Conservation (phyloP, 2,113 vertebrate genomes). For the Rallus limicola region DNA sequence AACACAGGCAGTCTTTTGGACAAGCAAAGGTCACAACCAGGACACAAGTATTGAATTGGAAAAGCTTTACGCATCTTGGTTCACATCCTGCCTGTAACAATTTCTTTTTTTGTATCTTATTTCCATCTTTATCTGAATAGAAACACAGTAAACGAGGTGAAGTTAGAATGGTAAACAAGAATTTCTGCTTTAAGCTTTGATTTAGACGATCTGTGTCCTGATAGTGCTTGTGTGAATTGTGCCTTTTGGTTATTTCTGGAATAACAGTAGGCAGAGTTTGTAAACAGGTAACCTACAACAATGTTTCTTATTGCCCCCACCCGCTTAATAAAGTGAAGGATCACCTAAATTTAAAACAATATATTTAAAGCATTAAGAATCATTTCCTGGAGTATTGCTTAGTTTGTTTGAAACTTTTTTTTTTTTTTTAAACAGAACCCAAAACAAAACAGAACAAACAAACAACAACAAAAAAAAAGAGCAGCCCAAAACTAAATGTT, state of each 20-base stretch:
- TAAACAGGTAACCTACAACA: slow-evolving; percentile 57
- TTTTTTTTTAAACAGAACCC: not conserved
- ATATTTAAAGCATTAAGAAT: slow-evolving; percentile 30
- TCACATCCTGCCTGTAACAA: slow-evolving; percentile 9
- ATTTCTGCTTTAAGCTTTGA: slow-evolving; percentile 18
- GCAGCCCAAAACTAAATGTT: slow-evolving; percentile 15
- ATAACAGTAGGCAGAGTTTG: not conserved
- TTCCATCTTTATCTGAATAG: slow-evolving; percentile 28
- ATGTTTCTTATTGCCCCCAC: slow-evolving; percentile 16
- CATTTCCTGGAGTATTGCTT: slow-evolving; percentile 43
- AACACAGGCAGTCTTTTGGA: not conserved
- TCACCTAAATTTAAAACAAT: slow-evolving; percentile 62
- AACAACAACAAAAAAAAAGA: too few relatives aligned
- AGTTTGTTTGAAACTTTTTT: slow-evolving; percentile 9
- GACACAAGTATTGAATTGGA: not conserved
- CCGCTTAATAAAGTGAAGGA: slow-evolving; percentile 27
- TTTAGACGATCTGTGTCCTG: slow-evolving; percentile 15
- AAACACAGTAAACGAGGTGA: not conserved
- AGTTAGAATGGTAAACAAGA: slow-evolving; percentile 10
- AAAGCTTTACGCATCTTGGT: not conserved
- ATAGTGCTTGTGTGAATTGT: slow-evolving; percentile 23
- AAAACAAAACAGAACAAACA: not conserved
- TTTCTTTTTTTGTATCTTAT: slow-evolving; percentile 26
- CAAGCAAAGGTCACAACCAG: not conserved
- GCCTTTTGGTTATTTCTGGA: slow-evolving; percentile 38